These are phyloP conservation scores for Castor canadensis DNA, from an alignment of 2,113 vertebrate species.

Conservation along the genomic window DNA sequence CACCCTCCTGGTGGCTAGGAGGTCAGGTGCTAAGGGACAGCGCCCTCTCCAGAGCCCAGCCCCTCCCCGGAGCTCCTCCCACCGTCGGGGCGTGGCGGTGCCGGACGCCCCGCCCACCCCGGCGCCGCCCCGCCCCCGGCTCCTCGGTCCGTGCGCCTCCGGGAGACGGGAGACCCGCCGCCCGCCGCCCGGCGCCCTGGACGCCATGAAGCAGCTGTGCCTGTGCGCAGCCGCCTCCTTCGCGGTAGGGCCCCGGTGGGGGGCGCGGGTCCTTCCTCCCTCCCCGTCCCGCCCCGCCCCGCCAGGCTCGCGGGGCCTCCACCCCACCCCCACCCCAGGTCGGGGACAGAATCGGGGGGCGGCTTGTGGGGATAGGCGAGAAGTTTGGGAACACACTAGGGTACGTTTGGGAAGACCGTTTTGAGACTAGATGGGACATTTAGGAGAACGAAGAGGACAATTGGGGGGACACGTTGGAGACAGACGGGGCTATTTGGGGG, in stretches of 20 bases:
- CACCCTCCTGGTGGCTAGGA: not conserved
- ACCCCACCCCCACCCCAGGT: rapidly evolving
- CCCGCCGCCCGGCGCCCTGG: conserved; percentile 69
- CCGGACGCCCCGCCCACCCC: not conserved
- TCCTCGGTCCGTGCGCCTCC: no score
- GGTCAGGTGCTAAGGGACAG: not conserved
- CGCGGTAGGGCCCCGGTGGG: conserved; percentile 85
- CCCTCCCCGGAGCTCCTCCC: not conserved
- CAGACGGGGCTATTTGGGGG: not conserved
- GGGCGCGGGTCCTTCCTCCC: not conserved
- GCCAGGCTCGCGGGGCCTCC: rapidly evolving
- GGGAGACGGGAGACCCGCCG: not conserved
- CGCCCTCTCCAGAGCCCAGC: not conserved
- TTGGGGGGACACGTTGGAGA: not conserved
- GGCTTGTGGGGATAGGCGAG: not conserved
- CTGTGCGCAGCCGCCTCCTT: conserved; percentile 88
- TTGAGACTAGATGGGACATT: not conserved
- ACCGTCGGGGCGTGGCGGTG: not conserved
- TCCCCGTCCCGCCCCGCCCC: not conserved
- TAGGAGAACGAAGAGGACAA: not conserved
- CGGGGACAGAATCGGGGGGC: not conserved
- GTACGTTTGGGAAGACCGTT: not conserved
- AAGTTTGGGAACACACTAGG: not conserved
- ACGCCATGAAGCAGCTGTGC: conserved; percentile 91
- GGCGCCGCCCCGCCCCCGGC: not conserved